These are phyloP conservation scores for Leptobrachium ailaonicum DNA, from an alignment of 2,113 vertebrate genomes.

Conservation along the genomic window DNA sequence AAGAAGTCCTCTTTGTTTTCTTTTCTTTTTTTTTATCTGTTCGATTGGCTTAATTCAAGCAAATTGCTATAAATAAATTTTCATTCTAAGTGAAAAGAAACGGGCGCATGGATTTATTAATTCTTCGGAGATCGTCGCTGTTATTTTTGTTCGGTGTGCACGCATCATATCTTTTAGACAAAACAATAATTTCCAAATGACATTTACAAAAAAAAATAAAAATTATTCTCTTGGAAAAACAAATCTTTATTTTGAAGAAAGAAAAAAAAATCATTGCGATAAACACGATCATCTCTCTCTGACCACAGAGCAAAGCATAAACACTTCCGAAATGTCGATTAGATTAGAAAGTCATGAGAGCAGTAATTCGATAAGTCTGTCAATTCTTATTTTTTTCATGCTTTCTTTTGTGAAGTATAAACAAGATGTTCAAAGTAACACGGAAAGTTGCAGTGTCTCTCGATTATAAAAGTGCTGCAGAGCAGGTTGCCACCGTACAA, in stretches of 20 bases:
- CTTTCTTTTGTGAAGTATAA: neutral
- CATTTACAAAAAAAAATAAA: constrained; percentile 26
- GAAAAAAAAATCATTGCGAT: constrained; percentile 32
- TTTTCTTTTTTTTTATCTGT: neutral
- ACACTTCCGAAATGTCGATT: constrained; percentile 39
- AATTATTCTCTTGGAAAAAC: constrained; percentile 15
- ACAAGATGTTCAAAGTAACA: constrained; percentile 30
- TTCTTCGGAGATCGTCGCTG: constrained; percentile 22
- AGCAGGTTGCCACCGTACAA: no score
- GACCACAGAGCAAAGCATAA: constrained; percentile 15
- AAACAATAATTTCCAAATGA: constrained; percentile 29
- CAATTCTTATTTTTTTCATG: constrained; percentile 32
- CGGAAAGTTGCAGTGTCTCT: no score
- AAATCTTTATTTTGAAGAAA: constrained; percentile 22
- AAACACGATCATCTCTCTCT: constrained; percentile 14
- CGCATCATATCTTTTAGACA: constrained; percentile 28
- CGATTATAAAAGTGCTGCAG: no score
- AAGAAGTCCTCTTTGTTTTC: neutral
- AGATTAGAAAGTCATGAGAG: constrained; percentile 37
- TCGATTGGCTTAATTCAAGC: neutral
- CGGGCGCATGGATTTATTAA: neutral
- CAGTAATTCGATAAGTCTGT: constrained; percentile 35
- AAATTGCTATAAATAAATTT: neutral
- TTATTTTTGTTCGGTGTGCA: constrained; percentile 22
- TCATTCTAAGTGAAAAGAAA: neutral